Evolutionary conservation across 2,888 invertebrate genomes (phyloP), one percentile per base, ranked within the genome.

Genomic region (Erynnis tages): DNA sequence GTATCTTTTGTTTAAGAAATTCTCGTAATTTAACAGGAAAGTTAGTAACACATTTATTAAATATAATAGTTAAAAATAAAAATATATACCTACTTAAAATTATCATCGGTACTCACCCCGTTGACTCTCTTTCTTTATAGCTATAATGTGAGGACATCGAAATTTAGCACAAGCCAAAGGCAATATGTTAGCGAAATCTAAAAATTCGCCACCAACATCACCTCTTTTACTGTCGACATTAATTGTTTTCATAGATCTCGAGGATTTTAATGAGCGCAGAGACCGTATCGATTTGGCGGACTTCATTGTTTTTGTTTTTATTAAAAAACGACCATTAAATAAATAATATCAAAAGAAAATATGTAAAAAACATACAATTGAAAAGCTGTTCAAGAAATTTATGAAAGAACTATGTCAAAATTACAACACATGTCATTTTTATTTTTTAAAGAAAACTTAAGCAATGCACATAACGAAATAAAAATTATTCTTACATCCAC

Each of bases 101-200:
- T n/a, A n/a, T n/a, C n/a, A 23, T 27, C 2, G 6, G 2, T 8
- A 17, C 52, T 29, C 47, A 73, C 72, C 61, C 14, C 47, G 41
- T 27, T 58, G 58, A 16, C 53, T 41, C 19, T 61, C 63, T 38
- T 62, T 73, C 29, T 53, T 61, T 4, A 79, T 73, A 16, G 45
- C 10, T 1, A 74, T 53, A 1, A 41, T 29, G 21, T 62, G 61
- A 0, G 69, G 66, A 25, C 74, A 75, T 4, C 45, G 21, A 23
- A 66, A 73, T 47, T 63, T 68, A 7, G 38, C 55, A 53, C 67
- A 68, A 2, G 63, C 64, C 2, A 46, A 35, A 13, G 57, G 53
- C 13, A 74, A 43, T 8, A 57, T 52, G 10, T 62, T 60, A 8
- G 65, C 69, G 19, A 73, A 60, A n/a, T 62, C 61, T n/a, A 63